Conservation (phyloP, 2,888 invertebrate genomes). For the Microctonus hyperodae region DNA sequence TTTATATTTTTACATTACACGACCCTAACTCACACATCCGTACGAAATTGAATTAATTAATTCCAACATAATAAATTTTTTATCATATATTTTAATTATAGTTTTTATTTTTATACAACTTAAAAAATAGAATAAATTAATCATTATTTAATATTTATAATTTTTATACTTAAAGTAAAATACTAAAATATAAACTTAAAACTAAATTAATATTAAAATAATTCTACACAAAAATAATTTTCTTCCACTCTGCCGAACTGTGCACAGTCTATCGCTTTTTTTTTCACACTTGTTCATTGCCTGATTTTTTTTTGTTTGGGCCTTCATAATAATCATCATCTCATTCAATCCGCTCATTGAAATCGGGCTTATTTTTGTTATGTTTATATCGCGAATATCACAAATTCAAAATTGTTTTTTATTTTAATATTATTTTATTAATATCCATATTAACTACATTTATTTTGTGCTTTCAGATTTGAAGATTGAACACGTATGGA, state of each 20-base stretch:
- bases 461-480: conserved; percentile 10
- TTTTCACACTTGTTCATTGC: neutral
- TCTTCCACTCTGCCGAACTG: too few relatives aligned
- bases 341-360: neutral
- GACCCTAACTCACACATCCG: too few relatives aligned
- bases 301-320: neutral
- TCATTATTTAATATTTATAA: conserved; percentile 16
- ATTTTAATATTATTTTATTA: too few relatives aligned
- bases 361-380: neutral
- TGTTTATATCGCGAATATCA: too few relatives aligned
- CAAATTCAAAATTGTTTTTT: too few relatives aligned
- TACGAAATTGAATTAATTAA: too few relatives aligned
- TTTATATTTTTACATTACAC: too few relatives aligned
- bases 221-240: too few relatives aligned
- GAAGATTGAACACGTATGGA: conserved; percentile 8
- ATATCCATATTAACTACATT: neutral
- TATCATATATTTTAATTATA: too few relatives aligned
- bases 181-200: too few relatives aligned
- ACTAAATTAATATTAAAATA: too few relatives aligned
- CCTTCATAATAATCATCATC: neutral
- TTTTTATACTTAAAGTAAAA: neutral
- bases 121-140: neutral
- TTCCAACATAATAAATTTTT: too few relatives aligned
- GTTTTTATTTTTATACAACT: conserved; percentile 37
- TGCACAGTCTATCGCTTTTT: neutral